Conservation (phyloP, 2,113 vertebrate species). For the Oceanites oceanicus region DNA sequence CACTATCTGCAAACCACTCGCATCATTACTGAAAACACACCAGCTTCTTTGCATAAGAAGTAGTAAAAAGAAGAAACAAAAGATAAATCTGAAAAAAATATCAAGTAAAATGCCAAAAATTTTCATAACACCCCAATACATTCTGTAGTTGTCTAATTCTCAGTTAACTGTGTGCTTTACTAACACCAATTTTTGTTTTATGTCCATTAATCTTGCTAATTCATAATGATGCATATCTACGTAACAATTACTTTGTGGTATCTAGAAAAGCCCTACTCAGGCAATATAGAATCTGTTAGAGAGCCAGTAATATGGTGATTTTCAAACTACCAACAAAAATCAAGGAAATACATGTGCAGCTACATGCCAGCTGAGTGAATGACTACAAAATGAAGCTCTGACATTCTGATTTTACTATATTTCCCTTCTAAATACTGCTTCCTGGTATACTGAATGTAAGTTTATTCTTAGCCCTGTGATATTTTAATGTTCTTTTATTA, state of each 20-base stretch:
- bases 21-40: not conserved
- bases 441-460: not conserved
- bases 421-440: not conserved
- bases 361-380: not conserved
- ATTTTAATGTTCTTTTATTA: not conserved
- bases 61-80: not conserved
- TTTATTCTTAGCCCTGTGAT: not conserved
- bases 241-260: not conserved
- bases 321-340: not conserved
- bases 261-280: not conserved
- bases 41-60: not conserved
- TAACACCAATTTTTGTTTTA: not conserved
- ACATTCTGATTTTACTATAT: not conserved
- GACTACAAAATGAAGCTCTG: not conserved
- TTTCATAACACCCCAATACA: not conserved
- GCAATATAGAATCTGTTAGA: not conserved
- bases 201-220: not conserved
- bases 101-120: not conserved
- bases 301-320: not conserved
- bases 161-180: not conserved
- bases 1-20: not conserved
- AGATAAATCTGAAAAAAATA: not conserved
- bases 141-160: not conserved
- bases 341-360: not conserved
- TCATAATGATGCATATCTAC: rapidly evolving